Evolutionary conservation across 2,888 invertebrate species (phyloP).

Genomic region (Arrhopalites spinosus): DNA sequence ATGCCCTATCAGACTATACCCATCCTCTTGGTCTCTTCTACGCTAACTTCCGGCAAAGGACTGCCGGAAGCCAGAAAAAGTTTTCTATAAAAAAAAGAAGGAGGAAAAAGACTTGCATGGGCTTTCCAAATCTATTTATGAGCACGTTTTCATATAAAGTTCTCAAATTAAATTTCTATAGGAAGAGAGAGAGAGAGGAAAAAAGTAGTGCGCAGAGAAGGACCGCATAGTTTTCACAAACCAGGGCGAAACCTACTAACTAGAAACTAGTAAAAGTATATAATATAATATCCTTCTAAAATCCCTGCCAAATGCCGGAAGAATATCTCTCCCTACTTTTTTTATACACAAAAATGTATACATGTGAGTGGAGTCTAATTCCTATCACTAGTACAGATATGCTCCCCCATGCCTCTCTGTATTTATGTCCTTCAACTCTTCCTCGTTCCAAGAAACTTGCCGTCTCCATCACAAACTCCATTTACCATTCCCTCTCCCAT

Average conservation of each 20-base stretch:
- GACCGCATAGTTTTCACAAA: not conserved
- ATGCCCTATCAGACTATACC: conserved; percentile 4
- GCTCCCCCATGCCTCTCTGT: not conserved
- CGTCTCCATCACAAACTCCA: no score
- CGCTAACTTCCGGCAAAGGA: conserved; percentile 55
- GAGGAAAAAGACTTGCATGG: conserved; percentile 27
- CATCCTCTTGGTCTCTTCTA: conserved; percentile 16
- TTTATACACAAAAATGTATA: not conserved
- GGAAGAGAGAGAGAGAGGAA: not conserved
- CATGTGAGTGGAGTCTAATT: no score
- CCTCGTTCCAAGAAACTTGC: conserved; percentile 25
- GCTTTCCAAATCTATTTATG: conserved; percentile 38
- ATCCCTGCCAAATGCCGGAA: conserved; percentile 44
- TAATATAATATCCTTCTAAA: conserved; percentile 27
- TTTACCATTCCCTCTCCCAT: no score
- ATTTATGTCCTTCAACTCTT: conserved; percentile 34
- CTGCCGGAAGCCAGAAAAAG: conserved; percentile 55
- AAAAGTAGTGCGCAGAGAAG: conserved; percentile 9
- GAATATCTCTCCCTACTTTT: conserved; percentile 7
- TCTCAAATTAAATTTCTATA: conserved; percentile 36
- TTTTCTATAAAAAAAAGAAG: conserved; percentile 30
- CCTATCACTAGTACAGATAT: conserved; percentile 11
- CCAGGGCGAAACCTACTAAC: no score
- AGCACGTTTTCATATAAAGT: conserved; percentile 38
- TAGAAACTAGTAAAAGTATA: not conserved